phyloP scores from a whole-genome alignment of 1,140 invertebrate species.

The Ceratoteleas bidentatus region DNA sequence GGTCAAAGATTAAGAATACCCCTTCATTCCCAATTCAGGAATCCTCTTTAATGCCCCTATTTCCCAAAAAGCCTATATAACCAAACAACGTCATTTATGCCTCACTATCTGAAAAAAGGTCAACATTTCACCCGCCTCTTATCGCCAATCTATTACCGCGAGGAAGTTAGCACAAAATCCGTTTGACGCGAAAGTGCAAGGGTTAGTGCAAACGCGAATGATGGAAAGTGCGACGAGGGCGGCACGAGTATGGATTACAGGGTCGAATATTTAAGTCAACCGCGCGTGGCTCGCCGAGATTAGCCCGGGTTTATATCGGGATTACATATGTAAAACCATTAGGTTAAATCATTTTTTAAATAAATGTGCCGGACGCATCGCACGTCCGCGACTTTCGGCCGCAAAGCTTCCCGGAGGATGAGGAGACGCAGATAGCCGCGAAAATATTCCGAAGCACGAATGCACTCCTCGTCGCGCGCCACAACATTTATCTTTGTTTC shows the following conservation, averaged over 20 bases:
- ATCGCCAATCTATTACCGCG: too few relatives aligned
- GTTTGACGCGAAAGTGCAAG: slow-evolving; percentile 19
- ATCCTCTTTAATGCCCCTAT: too few relatives aligned
- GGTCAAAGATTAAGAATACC: too few relatives aligned
- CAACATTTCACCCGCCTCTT: too few relatives aligned
- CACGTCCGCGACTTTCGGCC: slow-evolving; percentile 55
- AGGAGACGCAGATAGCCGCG: slow-evolving; percentile 69
- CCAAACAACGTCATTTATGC: too few relatives aligned
- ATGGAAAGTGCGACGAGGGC: slow-evolving; percentile 27
- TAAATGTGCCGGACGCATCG: slow-evolving; percentile 72
- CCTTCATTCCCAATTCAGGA: too few relatives aligned
- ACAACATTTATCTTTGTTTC: slow-evolving; percentile 67
- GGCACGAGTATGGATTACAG: slow-evolving; percentile 69
- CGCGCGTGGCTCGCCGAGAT: slow-evolving; percentile 79
- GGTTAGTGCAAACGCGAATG: slow-evolving; percentile 46
- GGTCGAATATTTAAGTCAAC: slow-evolving; percentile 73
- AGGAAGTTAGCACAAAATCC: slow-evolving; percentile 4
- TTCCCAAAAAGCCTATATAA: too few relatives aligned
- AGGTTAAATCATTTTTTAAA: slow-evolving; percentile 82
- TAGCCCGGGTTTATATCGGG: slow-evolving; percentile 80
- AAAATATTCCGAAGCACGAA: slow-evolving; percentile 71
- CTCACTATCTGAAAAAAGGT: too few relatives aligned
- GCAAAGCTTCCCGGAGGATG: slow-evolving; percentile 33
- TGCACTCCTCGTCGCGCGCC: slow-evolving; percentile 37
- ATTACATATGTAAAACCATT: slow-evolving; percentile 82